These are phyloP conservation scores for Aphodius sticticus DNA, from an alignment of 2,888 invertebrate species.

Conservation along the genomic window DNA sequence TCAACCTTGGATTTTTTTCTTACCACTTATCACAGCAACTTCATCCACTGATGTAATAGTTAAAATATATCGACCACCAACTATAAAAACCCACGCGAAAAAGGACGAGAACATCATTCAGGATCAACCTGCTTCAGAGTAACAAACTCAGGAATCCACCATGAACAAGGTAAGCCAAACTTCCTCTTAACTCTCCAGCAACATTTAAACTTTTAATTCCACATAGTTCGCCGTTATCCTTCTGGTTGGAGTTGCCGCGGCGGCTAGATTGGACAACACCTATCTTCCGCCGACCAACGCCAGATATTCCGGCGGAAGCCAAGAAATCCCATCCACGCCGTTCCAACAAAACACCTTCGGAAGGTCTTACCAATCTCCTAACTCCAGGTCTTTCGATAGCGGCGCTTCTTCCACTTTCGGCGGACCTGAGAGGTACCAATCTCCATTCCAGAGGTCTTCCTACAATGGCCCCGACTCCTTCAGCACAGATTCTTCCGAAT, in stretches of 20 bases:
- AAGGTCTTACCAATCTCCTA: neutral
- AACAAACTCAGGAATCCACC: neutral
- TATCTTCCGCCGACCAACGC: constrained; percentile 66
- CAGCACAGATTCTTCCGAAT: neutral
- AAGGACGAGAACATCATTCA: neutral
- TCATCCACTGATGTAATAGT: neutral
- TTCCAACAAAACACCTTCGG: constrained; percentile 19
- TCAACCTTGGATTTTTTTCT: neutral
- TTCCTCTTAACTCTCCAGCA: neutral
- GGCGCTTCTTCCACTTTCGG: neutral
- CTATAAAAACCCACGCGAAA: neutral
- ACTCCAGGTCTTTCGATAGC: neutral
- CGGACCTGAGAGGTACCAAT: neutral
- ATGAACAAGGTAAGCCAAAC: neutral
- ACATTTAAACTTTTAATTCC: neutral
- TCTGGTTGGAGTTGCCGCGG: constrained; percentile 56
- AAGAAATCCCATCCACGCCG: constrained; percentile 51
- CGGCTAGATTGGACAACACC: constrained; percentile 66
- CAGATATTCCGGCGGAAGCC: constrained; percentile 62
- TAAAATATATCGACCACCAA: too few relatives aligned
- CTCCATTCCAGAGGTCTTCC: neutral
- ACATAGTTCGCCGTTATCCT: neutral
- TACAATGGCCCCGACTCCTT: neutral
- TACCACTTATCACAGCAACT: neutral
- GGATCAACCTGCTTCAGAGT: neutral